Base-by-base conservation (phyloP, 2,888 invertebrate species). In the Metallyticus violacea region DNA sequence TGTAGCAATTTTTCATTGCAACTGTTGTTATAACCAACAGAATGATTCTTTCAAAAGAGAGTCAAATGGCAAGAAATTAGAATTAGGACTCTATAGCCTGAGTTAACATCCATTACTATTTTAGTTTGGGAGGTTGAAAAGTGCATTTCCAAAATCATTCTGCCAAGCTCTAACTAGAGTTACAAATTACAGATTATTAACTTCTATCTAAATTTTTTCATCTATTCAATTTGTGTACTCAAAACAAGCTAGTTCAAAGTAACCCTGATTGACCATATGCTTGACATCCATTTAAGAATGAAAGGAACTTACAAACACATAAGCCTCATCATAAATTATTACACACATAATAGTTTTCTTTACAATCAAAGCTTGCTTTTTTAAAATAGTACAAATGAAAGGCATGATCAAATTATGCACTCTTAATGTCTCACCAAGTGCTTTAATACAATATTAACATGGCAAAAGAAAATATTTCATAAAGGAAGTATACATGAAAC, bases 221-320 rank as follows among this genome's bases (percentile, higher is more conserved):
- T 2, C 9, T 4, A 62, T 3, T n/a, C 28, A 77, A 26, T 62
- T 82, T 82, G 82, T 26, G 22, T 76, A 26, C 7, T 62, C 28
- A 9, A n/a, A 27, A 83, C 77, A 83, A 83, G 77, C 77, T 77
- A 77, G 83, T 76, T 82, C 27, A 82, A 76, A 82, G n/a, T 82
- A 83, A 85, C 85, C 85, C 81, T 85, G 85, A 85, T 77, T 81
- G 40, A 85, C 81, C 85, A 85, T 79, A 76, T 40, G 77, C 27
- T 26, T 28, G 76, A 85, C 80, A 85, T 26, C 80, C 77, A 78
- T 28, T 27, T 76, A 79, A 80, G 81, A 85, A 85, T 85, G 85
- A 85, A 85, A 85, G 85, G 81, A 80, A 40, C 80, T 85, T 85
- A 85, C 81, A 85, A n/a, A 15, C 26, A 27, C 28, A n/a, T 85